Base-by-base conservation (phyloP, 1,140 invertebrate species). In the Bursaphelenchus mucronatus region DNA sequence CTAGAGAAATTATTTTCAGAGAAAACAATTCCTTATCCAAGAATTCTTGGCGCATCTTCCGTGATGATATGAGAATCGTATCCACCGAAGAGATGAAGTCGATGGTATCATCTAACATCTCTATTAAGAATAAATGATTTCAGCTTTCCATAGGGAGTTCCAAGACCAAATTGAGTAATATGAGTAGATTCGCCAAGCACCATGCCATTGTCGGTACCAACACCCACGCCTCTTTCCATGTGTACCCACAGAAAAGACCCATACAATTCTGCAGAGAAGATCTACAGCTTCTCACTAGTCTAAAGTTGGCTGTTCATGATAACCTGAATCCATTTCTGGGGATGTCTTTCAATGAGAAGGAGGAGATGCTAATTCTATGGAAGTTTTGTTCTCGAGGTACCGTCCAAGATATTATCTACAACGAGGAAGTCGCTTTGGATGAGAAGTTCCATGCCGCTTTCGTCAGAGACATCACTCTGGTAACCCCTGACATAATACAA, bases 301-400 rank as follows among this genome's bases (percentile, higher is more conserved):
- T 74, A 67, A 74, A 73, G 52, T 49, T 49, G 13, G 47, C 47
- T n/a, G 76, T 79, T 11, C 77, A 79, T 52, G 77, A 79, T 51
- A 79, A 79, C 55, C 55, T 79, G 44, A 79, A 79, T 59, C 77
- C 77, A 1, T 79, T 79, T 63, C 64, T 79, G 21, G 77, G 77
- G n/a, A 74, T 79, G 63, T 65, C 73, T 41, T 79, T 81, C 59
- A 79, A 79, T 52, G 77, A 79, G 55, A 79, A 79, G 55, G 78
- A 79, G 47, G 77, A 79, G 46, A 71, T 79, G 65, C 53, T 80
- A 10, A 17, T 79, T 8, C 52, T 81, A 10, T 79, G 77, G 77
- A 79, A 79, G 50, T 79, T 79, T 66, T 79, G 77, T 57, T 76
- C 73, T 21, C 64, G 77, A 4, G 78, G 78, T 64, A 79, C 78